These are phyloP conservation scores for Kuschelorhynchus macadamiae DNA, from an alignment of 2,888 invertebrate species.

Conservation along the genomic window DNA sequence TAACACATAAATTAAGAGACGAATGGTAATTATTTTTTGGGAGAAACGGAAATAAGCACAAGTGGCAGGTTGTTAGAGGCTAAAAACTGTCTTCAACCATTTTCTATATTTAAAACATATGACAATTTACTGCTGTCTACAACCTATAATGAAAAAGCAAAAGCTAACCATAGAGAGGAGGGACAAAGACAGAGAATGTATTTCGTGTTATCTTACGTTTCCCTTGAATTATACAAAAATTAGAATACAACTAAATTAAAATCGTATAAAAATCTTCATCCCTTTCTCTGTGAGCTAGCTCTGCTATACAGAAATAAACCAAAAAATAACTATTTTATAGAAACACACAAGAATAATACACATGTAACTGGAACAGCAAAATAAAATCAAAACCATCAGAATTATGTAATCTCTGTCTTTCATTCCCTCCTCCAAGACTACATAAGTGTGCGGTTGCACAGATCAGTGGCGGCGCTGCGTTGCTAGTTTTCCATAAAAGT, in stretches of 20 bases:
- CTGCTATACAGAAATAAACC: conserved; percentile 33
- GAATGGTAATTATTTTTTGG: too few species aligned
- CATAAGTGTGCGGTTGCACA: conserved; percentile 25
- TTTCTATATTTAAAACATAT: not conserved
- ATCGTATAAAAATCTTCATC: conserved; percentile 16
- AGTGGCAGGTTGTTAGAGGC: too few species aligned
- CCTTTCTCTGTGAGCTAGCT: conserved; percentile 44
- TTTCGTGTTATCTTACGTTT: not conserved
- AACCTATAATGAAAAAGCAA: conserved; percentile 24
- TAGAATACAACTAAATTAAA: conserved; percentile 12
- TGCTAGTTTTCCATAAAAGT: conserved; percentile 23
- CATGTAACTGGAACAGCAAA: conserved; percentile 17
- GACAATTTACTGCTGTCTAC: not conserved
- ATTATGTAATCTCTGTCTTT: conserved; percentile 32
- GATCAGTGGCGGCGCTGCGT: conserved; percentile 15
- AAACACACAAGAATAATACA: conserved; percentile 2
- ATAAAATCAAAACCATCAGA: conserved; percentile 35
- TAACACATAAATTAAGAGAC: too few species aligned
- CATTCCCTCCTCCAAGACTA: conserved; percentile 32
- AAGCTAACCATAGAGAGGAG: conserved; percentile 47
- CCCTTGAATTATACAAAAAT: conserved; percentile 2
- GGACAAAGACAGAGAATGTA: conserved; percentile 46
- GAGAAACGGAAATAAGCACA: too few species aligned
- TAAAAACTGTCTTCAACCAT: not conserved
- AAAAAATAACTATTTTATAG: conserved; percentile 2